Percentiles rank a stretch among this genome's conserved stretches.
These are phyloP conservation scores for Hymenopus coronatus DNA, from an alignment of 2,888 invertebrate species.

Conservation along the genomic window DNA sequence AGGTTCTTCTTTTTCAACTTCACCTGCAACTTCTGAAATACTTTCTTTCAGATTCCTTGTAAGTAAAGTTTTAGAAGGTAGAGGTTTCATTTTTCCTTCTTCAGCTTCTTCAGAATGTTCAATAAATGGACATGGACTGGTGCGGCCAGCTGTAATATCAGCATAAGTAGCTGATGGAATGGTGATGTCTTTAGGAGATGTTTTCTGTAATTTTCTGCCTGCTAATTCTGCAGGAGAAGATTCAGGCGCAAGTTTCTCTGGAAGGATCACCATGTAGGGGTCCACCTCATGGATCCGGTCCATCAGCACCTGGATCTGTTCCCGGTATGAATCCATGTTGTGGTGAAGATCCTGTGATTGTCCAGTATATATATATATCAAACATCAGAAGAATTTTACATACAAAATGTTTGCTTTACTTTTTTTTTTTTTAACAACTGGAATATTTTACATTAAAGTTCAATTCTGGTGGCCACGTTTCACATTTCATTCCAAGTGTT, in stretches of 20 bases:
- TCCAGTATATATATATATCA: constrained; percentile 1
- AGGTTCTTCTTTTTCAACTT: background rate
- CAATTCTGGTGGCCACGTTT: constrained; percentile 37
- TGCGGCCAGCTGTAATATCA: constrained; percentile 66
- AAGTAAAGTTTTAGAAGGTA: constrained; percentile 6
- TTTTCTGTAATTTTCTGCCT: constrained; percentile 25
- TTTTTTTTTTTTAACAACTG: constrained; percentile 21
- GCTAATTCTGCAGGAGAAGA: background rate
- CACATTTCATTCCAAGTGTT: constrained; percentile 35
- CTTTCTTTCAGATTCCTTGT: background rate
- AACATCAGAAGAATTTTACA: constrained; percentile 12
- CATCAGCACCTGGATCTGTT: constrained; percentile 69
- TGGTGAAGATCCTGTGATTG: constrained; percentile 61
- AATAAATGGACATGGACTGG: constrained; percentile 33
- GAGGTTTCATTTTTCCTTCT: constrained; percentile 2
- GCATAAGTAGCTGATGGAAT: constrained; percentile 53
- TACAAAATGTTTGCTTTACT: constrained; percentile 7
- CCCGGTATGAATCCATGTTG: constrained; percentile 63
- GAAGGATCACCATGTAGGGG: constrained; percentile 56
- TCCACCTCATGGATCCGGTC: constrained; percentile 72
- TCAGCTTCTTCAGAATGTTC: constrained; percentile 16
- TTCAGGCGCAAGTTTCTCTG: constrained; percentile 21
- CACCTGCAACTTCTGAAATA: background rate
- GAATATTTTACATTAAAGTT: constrained; percentile 46
- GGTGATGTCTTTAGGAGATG: constrained; percentile 46